Percentiles rank a stretch among this genome's conserved stretches.
phyloP scores from a whole-genome alignment of 2,797 vertebrate species.

The Fundulus diaphanus region DNA sequence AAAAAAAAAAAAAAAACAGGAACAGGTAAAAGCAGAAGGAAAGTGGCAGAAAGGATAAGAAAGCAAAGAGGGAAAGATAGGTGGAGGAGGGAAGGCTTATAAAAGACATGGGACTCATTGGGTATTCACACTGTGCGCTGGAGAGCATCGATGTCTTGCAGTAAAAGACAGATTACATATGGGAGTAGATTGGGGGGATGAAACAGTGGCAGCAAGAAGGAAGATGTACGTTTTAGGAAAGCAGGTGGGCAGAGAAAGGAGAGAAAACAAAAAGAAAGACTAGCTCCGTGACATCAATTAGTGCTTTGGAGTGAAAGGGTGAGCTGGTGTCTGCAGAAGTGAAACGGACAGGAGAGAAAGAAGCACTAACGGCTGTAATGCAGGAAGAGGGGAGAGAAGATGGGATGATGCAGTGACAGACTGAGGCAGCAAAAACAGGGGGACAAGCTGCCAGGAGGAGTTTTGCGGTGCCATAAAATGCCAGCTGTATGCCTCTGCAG shows the following conservation, averaged over 20 bases:
- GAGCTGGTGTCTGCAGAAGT: constrained; percentile 3
- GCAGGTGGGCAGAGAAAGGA: constrained; percentile 19
- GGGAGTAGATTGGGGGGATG: background rate
- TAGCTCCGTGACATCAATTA: constrained; percentile 1
- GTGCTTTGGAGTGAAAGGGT: background rate
- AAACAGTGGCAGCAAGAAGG: background rate
- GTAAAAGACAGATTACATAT: constrained; percentile 50
- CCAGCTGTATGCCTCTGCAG: constrained; percentile 70
- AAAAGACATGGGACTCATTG: constrained; percentile 69
- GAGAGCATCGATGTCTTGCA: constrained; percentile 48
- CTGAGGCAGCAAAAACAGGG: constrained; percentile 15
- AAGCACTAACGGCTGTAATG: constrained; percentile 20
- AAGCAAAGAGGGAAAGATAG: constrained; percentile 2
- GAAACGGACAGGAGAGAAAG: background rate
- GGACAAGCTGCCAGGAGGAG: constrained; percentile 38
- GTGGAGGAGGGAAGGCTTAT: constrained; percentile 37
- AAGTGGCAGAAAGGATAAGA: background rate
- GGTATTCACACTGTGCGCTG: constrained; percentile 61
- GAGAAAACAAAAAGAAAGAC: constrained; percentile 13
- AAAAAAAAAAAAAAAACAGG: constrained; percentile 42
- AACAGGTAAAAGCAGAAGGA: constrained; percentile 31
- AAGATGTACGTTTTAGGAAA: constrained; percentile 20
- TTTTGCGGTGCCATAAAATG: constrained; percentile 66
- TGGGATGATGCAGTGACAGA: constrained; percentile 14
- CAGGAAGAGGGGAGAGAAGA: constrained; percentile 8